phyloP scores from a whole-genome alignment of 2,113 vertebrate genomes.

The Heptranchias perlo region DNA sequence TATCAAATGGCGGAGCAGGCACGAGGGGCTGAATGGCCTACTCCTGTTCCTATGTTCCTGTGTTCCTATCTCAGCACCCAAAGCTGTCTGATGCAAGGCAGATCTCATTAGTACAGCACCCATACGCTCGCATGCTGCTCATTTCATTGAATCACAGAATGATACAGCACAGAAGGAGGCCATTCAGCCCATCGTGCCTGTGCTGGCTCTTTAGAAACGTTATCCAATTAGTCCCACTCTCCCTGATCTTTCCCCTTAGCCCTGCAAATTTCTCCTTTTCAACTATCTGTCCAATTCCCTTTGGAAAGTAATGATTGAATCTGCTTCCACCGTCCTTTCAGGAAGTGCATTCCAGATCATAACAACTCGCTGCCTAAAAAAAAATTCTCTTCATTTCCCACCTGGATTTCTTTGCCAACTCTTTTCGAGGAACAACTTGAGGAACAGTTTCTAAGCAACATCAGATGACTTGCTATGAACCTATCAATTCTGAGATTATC shows the following conservation, averaged over 20 bases:
- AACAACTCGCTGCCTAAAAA: background rate
- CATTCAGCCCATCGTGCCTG: background rate
- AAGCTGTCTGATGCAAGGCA: background rate
- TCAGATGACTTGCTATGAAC: background rate
- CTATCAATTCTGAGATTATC: background rate
- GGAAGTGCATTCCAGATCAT: background rate
- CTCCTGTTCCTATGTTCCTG: too few species aligned
- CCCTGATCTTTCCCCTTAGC: background rate
- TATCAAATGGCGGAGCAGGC: too few species aligned
- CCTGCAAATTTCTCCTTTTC: background rate
- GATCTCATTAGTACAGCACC: background rate
- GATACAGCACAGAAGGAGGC: background rate
- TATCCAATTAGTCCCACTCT: background rate
- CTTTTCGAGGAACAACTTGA: background rate
- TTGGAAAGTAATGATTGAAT: background rate
- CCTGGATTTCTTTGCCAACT: background rate
- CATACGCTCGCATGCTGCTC: background rate
- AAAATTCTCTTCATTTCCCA: background rate
- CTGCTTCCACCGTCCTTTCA: background rate
- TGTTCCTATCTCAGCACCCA: background rate
- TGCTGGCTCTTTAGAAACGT: background rate
- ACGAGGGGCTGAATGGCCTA: too few species aligned
- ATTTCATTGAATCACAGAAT: background rate
- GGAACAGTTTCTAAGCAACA: background rate
- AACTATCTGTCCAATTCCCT: background rate